Conservation (phyloP, 1,140 invertebrate species). For the Dinoponera quadriceps region DNA sequence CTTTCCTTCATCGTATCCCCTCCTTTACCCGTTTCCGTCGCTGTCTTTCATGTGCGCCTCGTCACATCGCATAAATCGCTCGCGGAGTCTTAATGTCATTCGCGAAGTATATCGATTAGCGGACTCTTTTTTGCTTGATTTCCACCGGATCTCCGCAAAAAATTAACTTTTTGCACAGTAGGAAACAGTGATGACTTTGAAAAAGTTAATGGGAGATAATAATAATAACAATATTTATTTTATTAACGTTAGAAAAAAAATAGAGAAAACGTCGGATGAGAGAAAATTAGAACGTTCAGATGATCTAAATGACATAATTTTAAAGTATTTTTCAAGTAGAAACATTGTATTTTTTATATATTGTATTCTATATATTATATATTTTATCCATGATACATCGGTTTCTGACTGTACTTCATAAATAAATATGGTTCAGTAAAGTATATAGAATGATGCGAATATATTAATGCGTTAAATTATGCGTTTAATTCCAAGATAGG, state of each 20-base stretch:
- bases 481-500: slow-evolving; percentile 1
- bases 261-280: too few relatives aligned
- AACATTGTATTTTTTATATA: slow-evolving; percentile 4
- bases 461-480: slow-evolving; percentile 1
- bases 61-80: slow-evolving; percentile 47
- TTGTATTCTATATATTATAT: neutral
- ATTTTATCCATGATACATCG: too few relatives aligned
- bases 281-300: neutral
- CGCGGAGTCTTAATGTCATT: slow-evolving; percentile 29
- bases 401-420: too few relatives aligned
- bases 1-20: neutral
- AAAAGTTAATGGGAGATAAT: slow-evolving; percentile 13
- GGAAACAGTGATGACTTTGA: neutral
- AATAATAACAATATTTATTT: neutral
- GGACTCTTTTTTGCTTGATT: slow-evolving; percentile 38
- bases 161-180: slow-evolving; percentile 2
- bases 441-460: neutral
- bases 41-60: slow-evolving; percentile 42
- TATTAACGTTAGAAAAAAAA: too few relatives aligned
- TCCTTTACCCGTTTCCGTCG: neutral
- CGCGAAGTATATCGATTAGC: slow-evolving; percentile 48
- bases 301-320: too few relatives aligned
- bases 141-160: slow-evolving; percentile 22
- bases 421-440: neutral
- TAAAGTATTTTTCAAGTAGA: too few relatives aligned